Evolutionary conservation across 2,888 invertebrate species (phyloP), one percentile per base, ranked within the genome.

Genomic region (Drosophila gaucha): DNA sequence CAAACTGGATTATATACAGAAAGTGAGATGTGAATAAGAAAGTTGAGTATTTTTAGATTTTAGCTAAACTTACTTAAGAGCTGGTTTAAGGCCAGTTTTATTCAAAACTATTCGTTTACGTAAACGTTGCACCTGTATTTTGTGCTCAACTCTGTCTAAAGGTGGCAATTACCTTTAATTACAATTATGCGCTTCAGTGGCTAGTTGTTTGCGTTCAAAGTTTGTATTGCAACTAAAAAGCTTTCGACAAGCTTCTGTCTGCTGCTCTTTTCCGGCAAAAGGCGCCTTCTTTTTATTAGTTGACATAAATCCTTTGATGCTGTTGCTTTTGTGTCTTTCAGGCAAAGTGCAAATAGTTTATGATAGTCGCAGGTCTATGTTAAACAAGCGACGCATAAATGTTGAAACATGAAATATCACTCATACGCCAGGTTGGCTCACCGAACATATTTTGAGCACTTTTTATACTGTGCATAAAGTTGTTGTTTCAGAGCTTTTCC

Each of bases 271-370:
- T 38, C 46, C 33, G 41, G 26, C 62, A n/a, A n/a, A n/a, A n/a
- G n/a, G n/a, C 41, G 49, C 47, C 26, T 35, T 41, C 56, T 62
- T 28, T 44, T 44, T 74, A 67, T 69, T 66, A 63, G 51, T 70
- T 64, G 54, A 65, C 74, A 68, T 80, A 85, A 87, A 80, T 73
- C 74, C 74, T 67, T 87, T 80, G 75, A 67, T 71, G 67, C 55
- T 8, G 24, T 47, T 43, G 6, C 62, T 60, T 65, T 49, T 44
- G 31, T 43, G 72, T 77, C 71, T 78, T 79, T 80, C 74, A 84
- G 73, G 78, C 76, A 73, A 60, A 68, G 80, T 74, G 73, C 76
- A 75, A 84, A 84, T 88, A 85, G 80, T 85, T 86, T 84, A 84
- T 84, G 88, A 73, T 78, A 83, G 86, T 80, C 84, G 60, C 83